phyloP scores from a whole-genome alignment of 2,888 invertebrate genomes.

The Drosophila melanosoma region DNA sequence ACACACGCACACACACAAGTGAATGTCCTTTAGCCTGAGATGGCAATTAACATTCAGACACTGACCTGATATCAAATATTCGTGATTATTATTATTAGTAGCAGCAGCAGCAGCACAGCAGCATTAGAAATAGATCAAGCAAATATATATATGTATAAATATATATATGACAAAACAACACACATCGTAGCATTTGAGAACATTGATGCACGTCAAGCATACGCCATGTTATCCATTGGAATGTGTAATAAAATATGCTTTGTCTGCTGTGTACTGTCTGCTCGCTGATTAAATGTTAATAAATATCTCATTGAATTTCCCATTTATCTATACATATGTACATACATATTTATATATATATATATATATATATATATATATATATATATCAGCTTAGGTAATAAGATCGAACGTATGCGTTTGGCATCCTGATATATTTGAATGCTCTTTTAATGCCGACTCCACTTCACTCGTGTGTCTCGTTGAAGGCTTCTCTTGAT shows the following conservation, averaged over 20 bases:
- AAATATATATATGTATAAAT: constrained; percentile 21
- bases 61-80: constrained; percentile 44
- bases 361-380: not conserved
- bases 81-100: constrained; percentile 29
- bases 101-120: constrained; percentile 11
- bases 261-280: not conserved
- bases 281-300: constrained; percentile 56
- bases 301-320: constrained; percentile 69
- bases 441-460: constrained; percentile 41
- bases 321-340: constrained; percentile 56
- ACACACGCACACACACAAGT: not conserved
- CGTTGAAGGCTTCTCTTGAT: constrained; percentile 27
- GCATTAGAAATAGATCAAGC: constrained; percentile 43
- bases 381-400: constrained; percentile 13
- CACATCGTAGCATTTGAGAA: not conserved
- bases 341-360: not conserved
- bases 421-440: constrained; percentile 43
- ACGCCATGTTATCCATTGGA: constrained; percentile 41
- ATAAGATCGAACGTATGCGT: constrained; percentile 50
- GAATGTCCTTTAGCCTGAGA: constrained; percentile 23
- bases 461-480: not conserved
- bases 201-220: constrained; percentile 25
- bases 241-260: constrained; percentile 48
- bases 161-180: constrained; percentile 16
- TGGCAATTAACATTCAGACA: constrained; percentile 51